A percentile compares a stretch with the other conserved stretches of the same genome.
These are phyloP conservation scores for Chymomyza costata DNA, from an alignment of 1,140 invertebrate species.

Conservation along the genomic window DNA sequence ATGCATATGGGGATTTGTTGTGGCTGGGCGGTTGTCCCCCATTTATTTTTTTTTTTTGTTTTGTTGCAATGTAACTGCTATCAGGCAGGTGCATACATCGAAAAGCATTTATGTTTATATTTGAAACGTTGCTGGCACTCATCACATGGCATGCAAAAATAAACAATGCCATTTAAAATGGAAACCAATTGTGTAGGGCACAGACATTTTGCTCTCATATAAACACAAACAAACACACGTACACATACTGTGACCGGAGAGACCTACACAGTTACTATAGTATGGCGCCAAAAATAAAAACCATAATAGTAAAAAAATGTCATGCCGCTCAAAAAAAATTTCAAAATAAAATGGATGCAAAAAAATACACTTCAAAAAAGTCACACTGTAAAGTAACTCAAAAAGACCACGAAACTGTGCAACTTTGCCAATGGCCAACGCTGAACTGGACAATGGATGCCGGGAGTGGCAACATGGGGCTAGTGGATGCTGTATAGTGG, in stretches of 20 bases:
- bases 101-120: conserved; percentile 37
- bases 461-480: no score
- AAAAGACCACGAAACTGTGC: background rate
- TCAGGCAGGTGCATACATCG: conserved; percentile 34
- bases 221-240: no score
- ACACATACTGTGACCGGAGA: no score
- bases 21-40: no score
- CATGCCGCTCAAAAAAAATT: no score
- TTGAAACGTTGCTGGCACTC: conserved; percentile 12
- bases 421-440: background rate
- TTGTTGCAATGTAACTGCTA: conserved; percentile 54
- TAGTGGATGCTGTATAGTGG: no score
- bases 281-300: background rate
- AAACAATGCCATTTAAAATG: conserved; percentile 18
- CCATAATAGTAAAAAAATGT: conserved; percentile 11
- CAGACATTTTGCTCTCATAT: no score
- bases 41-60: conserved; percentile 42
- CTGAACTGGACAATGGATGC: no score
- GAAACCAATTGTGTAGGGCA: conserved; percentile 8
- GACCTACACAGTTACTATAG: no score
- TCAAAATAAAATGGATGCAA: background rate
- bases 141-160: conserved; percentile 9
- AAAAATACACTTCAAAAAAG: background rate
- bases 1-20: no score
- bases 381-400: background rate